Base-by-base conservation (phyloP, 2,797 vertebrate species). In the Rousettus madagascariensis region DNA sequence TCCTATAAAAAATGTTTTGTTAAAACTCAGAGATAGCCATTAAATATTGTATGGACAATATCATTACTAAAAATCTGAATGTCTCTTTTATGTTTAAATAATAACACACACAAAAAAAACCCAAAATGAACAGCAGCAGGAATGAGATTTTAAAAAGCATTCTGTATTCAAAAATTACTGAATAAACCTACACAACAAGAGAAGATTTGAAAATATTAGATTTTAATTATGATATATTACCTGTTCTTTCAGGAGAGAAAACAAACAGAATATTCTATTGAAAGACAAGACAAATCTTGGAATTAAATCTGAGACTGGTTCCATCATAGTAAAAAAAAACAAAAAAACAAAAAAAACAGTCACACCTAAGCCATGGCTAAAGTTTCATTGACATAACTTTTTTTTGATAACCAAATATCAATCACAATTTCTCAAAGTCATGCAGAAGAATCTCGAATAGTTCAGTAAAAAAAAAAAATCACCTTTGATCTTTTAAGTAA, bases 281-380 rank as follows among this genome's bases (percentile, higher is more conserved):
- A 72, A 87, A 75, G 6, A 1, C 20, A 59, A 33, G 3, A 38
- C 36, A 26, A 65, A 55, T 82, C 75, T 95, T 94, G 63, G 38
- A 86, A 95, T 79, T 93, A 80, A 94, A 59, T 90, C 20, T 87
- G 86, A 68, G 28, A 28, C 19, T 65, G 19, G 71, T 46, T 90
- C 12, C 24, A 61, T 55, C 30, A 38, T 9, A 87, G 43, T 46
- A 77, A 59, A 2, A 38, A 4, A 38, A 38, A 38, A 38, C 3
- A 3, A 38, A 38, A 38, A 38, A 71, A 38, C 38, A 38, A 38
- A 38, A 71, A 89, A 87, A 12, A 16, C 49, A 92, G 2, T 79
- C 82, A 85, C 30, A 68, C 6, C 9, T 51, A 61, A 85, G 79
- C 49, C 19, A 85, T 82, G 22, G 6, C 19, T 41, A 80, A 17